Evolutionary conservation across 30 jellyfish, hydroid and myxozoan species (phyloP), one percentile per base, ranked within the genome.

Genomic region (Sanderia malayensis): DNA sequence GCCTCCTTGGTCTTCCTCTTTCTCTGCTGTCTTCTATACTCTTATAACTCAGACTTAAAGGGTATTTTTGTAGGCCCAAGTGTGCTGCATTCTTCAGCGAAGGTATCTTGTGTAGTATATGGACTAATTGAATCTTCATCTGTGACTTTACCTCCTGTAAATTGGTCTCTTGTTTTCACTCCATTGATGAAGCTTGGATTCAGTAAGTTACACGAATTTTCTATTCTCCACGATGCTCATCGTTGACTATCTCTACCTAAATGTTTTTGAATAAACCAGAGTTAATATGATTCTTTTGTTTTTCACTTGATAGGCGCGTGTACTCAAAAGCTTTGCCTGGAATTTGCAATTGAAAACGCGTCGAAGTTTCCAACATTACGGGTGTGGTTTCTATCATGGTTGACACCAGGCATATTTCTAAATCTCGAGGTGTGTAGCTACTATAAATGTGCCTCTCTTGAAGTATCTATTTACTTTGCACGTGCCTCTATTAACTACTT

Each of bases 131-230:
- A 41, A 19, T 47, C 63, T 15, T 45, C 79, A 1, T 74, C 44
- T 0, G 19, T 27, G 22, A 79, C 41, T 25, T 70, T 86, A 13
- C 96, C 96, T 2, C 88, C 96, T 55, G 96, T 78, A 7, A 69
- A 70, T 65, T 86, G 96, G 96, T 79, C 93, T 7, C 73, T 63
- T 9, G 84, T 53, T 2, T 37, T 86, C 34, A 77, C 70, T 61
- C 89, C 93, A 6, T 61, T 86, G 20, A 31, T 69, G 80, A 63
- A 73, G 44, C 70, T 71, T 25, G 88, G 93, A 57, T 77, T 31
- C 49, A 76, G 86, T 74, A 60, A 28, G 71, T 26, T 4, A n/a
- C 10, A 0, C 6, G 1, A 0, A 4, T 22, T 1, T 2, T 7
- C 23, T 6, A 23, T 4, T 20, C 2, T 0, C 33, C 15, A n/a